These are phyloP conservation scores for Gadopsis marmoratus DNA, from an alignment of 2,797 vertebrate species.

Conservation along the genomic window DNA sequence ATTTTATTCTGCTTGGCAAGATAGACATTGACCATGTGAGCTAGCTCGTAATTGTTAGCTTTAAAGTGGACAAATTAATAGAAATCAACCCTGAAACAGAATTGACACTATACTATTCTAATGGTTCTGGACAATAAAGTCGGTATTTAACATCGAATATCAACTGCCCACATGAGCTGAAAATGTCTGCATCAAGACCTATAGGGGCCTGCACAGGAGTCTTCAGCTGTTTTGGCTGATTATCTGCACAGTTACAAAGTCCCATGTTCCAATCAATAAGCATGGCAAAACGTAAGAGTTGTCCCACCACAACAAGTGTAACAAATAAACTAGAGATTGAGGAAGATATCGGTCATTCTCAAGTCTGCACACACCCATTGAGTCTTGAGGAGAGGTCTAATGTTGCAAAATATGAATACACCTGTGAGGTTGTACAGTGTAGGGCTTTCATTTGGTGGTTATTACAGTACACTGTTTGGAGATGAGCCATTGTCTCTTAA, in stretches of 20 bases:
- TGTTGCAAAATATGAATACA: not conserved
- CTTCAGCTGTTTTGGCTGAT: not conserved
- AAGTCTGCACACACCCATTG: not conserved
- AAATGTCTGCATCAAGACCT: fast-evolving
- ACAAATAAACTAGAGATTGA: not conserved
- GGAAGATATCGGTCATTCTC: not conserved
- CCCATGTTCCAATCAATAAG: too few species aligned
- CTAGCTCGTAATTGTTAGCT: slow-evolving; percentile 25
- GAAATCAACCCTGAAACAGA: not conserved
- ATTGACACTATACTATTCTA: not conserved
- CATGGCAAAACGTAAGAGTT: not conserved
- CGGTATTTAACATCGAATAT: not conserved
- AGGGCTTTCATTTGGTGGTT: not conserved
- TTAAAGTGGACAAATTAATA: too few species aligned
- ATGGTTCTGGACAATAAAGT: not conserved
- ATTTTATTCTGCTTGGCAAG: not conserved
- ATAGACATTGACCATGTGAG: not conserved
- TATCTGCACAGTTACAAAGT: too few species aligned
- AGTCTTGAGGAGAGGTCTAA: not conserved
- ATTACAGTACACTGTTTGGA: not conserved
- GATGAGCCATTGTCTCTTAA: not conserved
- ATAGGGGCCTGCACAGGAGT: not conserved
- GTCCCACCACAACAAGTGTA: slow-evolving; percentile 30
- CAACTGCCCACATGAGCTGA: not conserved
- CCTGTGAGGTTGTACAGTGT: not conserved